A percentile compares a stretch with the other conserved stretches of the same genome.
Evolutionary conservation across 1,140 invertebrate species (phyloP).

Genomic region (Teleopsis dalmanni): DNA sequence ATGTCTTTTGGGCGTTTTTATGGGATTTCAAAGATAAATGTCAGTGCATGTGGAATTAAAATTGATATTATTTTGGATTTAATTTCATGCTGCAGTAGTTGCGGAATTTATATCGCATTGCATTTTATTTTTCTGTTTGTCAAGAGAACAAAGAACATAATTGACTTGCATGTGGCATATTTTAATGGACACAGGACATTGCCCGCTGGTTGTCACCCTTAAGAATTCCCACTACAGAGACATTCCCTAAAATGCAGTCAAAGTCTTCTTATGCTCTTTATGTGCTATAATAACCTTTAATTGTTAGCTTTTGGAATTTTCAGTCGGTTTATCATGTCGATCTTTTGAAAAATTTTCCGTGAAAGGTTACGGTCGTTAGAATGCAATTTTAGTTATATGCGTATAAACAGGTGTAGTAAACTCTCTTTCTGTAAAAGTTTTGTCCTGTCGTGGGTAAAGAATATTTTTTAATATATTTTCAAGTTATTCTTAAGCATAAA

Average conservation of each 20-base stretch:
- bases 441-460: too few relatives aligned
- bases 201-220: too few relatives aligned
- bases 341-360: slow-evolving; percentile 4
- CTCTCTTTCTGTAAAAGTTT: too few relatives aligned
- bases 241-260: too few relatives aligned
- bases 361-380: slow-evolving; percentile 11
- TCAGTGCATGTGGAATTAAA: slow-evolving; percentile 12
- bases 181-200: too few relatives aligned
- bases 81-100: slow-evolving; percentile 44
- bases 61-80: slow-evolving; percentile 34
- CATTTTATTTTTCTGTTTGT: slow-evolving; percentile 19
- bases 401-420: too few relatives aligned
- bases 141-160: slow-evolving; percentile 20
- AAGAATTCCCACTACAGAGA: too few relatives aligned
- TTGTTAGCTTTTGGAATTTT: slow-evolving; percentile 9
- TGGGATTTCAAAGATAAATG: slow-evolving; percentile 42
- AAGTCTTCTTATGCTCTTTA: too few relatives aligned
- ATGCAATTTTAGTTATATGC: background rate
- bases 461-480: too few relatives aligned
- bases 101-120: slow-evolving; percentile 34
- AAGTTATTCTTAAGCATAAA: too few relatives aligned
- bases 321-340: slow-evolving; percentile 4
- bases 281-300: slow-evolving; percentile 13
- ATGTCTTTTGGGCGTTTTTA: slow-evolving; percentile 11
- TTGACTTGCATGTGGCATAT: too few relatives aligned